Conservation (phyloP, 1,140 invertebrate species). For the Philaenus spumarius region DNA sequence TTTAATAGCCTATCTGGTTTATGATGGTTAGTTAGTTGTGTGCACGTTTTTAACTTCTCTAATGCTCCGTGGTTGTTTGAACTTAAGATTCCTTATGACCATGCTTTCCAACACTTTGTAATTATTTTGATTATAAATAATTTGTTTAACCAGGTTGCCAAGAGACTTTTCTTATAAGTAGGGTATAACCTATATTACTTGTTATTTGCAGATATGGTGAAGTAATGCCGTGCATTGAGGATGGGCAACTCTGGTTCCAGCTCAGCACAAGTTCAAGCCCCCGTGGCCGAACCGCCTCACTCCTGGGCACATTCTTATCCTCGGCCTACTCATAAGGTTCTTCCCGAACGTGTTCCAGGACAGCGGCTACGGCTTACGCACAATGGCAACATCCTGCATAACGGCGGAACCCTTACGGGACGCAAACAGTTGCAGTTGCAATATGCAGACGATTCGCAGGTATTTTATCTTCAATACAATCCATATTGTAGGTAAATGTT, state of each 20-base stretch:
- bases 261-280: slow-evolving; percentile 10
- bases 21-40: neutral
- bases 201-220: slow-evolving; percentile 4
- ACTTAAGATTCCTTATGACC: neutral
- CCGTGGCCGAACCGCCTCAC: slow-evolving; percentile 9
- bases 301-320: slow-evolving; percentile 45
- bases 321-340: slow-evolving; percentile 35
- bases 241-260: slow-evolving; percentile 33
- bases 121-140: neutral
- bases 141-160: neutral
- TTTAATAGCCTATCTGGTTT: too few species aligned
- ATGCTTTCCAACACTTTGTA: too few species aligned
- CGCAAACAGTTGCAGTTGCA: slow-evolving; percentile 35
- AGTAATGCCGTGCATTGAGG: neutral
- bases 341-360: slow-evolving; percentile 54
- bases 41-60: too few species aligned
- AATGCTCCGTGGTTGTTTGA: too few species aligned
- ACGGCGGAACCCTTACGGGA: slow-evolving; percentile 68
- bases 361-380: slow-evolving; percentile 60
- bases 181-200: too few species aligned
- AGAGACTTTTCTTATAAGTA: too few species aligned
- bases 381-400: slow-evolving; percentile 70
- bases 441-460: too few species aligned
- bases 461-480: too few species aligned
- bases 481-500: too few species aligned